Percentiles rank a stretch among this genome's conserved stretches.
phyloP scores from a whole-genome alignment of 2,888 invertebrate genomes.

The Ganaspis brasiliensis region DNA sequence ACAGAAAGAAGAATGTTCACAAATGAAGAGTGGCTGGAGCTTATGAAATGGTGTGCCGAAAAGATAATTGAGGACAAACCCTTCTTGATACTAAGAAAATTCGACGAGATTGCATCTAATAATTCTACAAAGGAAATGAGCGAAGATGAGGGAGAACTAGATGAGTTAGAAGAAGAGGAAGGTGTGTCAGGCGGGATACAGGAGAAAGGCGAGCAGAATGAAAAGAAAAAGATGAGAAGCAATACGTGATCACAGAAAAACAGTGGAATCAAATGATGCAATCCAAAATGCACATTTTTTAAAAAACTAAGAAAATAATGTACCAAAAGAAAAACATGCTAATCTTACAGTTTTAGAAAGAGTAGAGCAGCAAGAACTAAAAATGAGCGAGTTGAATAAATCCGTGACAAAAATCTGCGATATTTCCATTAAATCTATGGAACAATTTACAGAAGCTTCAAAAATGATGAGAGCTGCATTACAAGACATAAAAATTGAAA shows the following conservation, averaged over 20 bases:
- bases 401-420: not conserved
- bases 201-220: not conserved
- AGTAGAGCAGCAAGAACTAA: not conserved
- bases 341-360: not conserved
- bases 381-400: not conserved
- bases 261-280: not conserved
- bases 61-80: not conserved
- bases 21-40: not conserved
- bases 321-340: not conserved
- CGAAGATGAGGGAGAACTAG: not conserved
- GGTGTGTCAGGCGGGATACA: not conserved
- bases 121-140: not conserved
- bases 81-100: not conserved
- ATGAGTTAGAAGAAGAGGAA: not conserved
- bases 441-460: not conserved
- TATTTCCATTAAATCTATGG: not conserved
- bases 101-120: not conserved
- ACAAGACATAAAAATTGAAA: too few species aligned
- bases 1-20: conserved; percentile 6
- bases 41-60: not conserved
- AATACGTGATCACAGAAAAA: not conserved
- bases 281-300: not conserved
- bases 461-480: not conserved
- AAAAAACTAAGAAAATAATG: not conserved
- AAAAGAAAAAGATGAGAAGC: not conserved